phyloP scores from a whole-genome alignment of 2,113 vertebrate genomes.

The Carlito syrichta region DNA sequence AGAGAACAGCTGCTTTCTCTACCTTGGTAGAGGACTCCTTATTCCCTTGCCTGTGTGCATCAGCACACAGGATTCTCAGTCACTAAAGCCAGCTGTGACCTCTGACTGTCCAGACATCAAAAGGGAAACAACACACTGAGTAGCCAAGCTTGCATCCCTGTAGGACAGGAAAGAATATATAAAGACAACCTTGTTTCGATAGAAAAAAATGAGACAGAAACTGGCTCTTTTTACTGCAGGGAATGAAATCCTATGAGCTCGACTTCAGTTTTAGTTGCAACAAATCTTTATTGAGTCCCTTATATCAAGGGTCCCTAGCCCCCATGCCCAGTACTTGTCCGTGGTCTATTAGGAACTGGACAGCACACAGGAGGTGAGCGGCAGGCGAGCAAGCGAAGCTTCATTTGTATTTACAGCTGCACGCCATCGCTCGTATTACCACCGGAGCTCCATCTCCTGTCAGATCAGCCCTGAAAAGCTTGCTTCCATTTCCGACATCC shows the following conservation, averaged over 20 bases:
- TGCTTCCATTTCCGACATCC: too few species aligned
- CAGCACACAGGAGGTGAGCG: too few species aligned
- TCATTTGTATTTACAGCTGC: too few species aligned
- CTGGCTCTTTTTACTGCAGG: neutral
- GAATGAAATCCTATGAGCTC: slow-evolving; percentile 39
- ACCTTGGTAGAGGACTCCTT: neutral
- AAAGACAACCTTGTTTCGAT: slow-evolving; percentile 45
- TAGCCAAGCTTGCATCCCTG: slow-evolving; percentile 12
- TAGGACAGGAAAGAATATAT: slow-evolving; percentile 8
- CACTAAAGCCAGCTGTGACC: neutral
- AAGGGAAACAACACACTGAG: neutral
- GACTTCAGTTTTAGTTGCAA: neutral
- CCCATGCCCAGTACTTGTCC: too few species aligned
- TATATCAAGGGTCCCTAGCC: too few species aligned
- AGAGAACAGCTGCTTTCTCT: neutral
- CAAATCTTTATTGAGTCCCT: slow-evolving; percentile 26
- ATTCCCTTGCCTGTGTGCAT: too few species aligned
- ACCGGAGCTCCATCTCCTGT: too few species aligned
- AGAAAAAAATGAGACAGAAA: slow-evolving; percentile 48
- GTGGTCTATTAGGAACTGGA: too few species aligned
- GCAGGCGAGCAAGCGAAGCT: too few species aligned
- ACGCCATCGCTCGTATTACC: too few species aligned
- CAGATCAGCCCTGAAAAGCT: too few species aligned
- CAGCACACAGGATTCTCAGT: neutral
- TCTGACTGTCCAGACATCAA: slow-evolving; percentile 6